Evolutionary conservation across 2,888 invertebrate genomes (phyloP).

Genomic region (Acanthosoma haemorrhoidale): DNA sequence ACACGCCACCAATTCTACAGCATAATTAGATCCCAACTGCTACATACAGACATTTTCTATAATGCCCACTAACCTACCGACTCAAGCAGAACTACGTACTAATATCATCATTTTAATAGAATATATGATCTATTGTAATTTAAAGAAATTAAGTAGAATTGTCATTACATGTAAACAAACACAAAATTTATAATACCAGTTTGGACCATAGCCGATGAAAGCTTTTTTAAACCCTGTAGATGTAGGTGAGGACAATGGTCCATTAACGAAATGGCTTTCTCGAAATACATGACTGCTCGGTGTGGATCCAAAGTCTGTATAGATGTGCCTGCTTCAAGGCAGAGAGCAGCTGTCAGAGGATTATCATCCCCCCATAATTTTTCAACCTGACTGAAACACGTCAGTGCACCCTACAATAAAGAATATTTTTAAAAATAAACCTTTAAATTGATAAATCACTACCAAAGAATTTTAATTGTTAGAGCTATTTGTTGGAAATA

Average conservation of each 20-base stretch:
- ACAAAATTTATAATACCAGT: conserved; percentile 32
- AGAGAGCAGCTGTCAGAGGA: conserved; percentile 35
- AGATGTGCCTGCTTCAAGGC: conserved; percentile 37
- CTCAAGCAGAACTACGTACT: no score
- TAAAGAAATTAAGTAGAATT: no score
- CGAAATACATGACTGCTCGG: conserved; percentile 33
- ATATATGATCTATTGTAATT: no score
- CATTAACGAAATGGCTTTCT: conserved; percentile 36
- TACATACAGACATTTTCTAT: no score
- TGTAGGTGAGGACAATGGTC: conserved; percentile 37
- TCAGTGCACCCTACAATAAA: conserved; percentile 32
- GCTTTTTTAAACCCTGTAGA: conserved; percentile 35
- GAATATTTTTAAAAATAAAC: not conserved
- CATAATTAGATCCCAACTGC: no score
- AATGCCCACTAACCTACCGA: no score
- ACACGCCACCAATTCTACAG: no score
- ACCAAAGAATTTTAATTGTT: no score
- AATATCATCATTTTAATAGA: no score
- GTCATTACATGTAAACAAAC: no score
- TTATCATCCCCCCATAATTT: conserved; percentile 34
- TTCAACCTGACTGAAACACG: conserved; percentile 35
- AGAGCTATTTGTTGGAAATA: no score
- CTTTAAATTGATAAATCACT: no score
- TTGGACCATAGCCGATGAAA: conserved; percentile 35
- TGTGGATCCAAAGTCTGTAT: conserved; percentile 29